Conservation (phyloP, 2,113 vertebrate genomes). For the Pangasianodon hypophthalmus region DNA sequence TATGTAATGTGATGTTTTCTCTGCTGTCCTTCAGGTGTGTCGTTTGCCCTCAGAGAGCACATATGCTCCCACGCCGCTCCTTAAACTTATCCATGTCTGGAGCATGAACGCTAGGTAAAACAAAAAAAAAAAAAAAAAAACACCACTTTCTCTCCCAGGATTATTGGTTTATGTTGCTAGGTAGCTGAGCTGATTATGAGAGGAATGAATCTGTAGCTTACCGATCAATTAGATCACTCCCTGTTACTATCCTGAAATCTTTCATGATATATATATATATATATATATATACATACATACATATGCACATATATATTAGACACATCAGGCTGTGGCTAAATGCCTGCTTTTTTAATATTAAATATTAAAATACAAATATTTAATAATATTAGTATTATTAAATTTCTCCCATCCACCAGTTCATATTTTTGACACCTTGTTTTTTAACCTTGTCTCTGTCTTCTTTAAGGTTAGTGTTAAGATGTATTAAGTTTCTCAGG, state of each 20-base stretch:
- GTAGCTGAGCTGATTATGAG: neutral
- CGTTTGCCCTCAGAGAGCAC: conserved; percentile 88
- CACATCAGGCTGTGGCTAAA: neutral
- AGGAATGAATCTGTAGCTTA: neutral
- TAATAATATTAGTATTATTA: too few relatives aligned
- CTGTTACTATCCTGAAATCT: too few relatives aligned
- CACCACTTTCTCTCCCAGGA: neutral
- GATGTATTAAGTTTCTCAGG: neutral
- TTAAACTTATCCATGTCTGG: conserved; percentile 91
- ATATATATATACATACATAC: too few relatives aligned
- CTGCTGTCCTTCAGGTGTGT: conserved; percentile 74
- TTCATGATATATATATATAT: too few relatives aligned
- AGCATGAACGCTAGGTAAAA: conserved; percentile 86
- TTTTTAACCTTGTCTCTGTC: neutral
- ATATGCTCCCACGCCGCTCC: conserved; percentile 89
- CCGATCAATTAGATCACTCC: neutral
- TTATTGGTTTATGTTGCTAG: neutral
- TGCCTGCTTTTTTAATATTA: neutral
- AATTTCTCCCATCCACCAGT: neutral
- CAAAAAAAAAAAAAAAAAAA: neutral
- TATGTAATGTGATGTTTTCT: conserved; percentile 26
- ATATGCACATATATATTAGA: neutral
- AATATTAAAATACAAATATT: too few relatives aligned
- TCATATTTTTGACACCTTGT: neutral
- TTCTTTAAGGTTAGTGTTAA: neutral